Evolutionary conservation across 2,888 invertebrate genomes (phyloP), one percentile per base, ranked within the genome.

Genomic region (Volucella bombylans): DNA sequence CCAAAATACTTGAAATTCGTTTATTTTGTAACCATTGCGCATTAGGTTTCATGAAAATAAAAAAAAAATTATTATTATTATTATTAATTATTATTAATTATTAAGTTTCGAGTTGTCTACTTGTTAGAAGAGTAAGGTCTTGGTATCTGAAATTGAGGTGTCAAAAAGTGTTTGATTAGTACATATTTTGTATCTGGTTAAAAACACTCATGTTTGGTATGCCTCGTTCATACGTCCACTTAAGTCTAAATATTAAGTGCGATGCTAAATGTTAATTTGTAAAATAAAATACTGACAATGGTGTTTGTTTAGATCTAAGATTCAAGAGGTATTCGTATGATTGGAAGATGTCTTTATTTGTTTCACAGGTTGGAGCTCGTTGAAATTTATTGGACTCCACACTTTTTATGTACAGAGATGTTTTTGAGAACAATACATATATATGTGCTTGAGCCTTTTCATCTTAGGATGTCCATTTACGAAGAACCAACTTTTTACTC

Each of bases 111-210:
- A 23, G 4, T 1, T 31, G 6, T 31, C 6, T 31, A 4, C 31
- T 31, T 31, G 23, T 31, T 14, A 49, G 6, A n/a, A 18, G n/a
- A 38, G 73, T 73, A 65, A 65, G 73, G 64, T 73, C 55, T 73
- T 11, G 31, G 47, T 65, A 69, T 69, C 49, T 57, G 31, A 65
- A 65, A 73, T 73, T 64, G 57, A 73, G 65, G 47, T 73, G 55
- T 57, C 73, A 41, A 39, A 64, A 49, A 39, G 18, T 73, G 38
- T 55, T 72, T 72, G 72, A 54, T 55, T 59, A 59, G 49, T 41
- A 69, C 57, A 49, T 59, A 18, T 59, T 23, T 59, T 39, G 31
- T 38, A 23, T 31, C 38, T 43, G 43, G 68, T 14, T 45, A 59
- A 47, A 59, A 31, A 31, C 4, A 23, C 23, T 23, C 39, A 31